Base-by-base conservation (phyloP, 2,113 vertebrate species). In the Felis catus region DNA sequence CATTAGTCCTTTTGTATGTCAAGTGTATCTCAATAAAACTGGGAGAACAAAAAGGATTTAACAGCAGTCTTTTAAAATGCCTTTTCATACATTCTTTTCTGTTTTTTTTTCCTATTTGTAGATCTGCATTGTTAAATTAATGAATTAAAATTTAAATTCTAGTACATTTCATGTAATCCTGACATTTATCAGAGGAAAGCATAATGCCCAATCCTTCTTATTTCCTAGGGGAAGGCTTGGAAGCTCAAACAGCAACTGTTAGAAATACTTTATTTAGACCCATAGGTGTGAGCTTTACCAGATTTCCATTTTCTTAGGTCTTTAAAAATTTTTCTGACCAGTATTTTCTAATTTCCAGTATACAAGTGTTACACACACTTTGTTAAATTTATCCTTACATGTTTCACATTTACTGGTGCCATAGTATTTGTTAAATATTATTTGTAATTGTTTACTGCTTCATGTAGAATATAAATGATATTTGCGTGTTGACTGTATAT, bases 181-280 rank as follows among this genome's bases (percentile, higher is more conserved):
- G 3, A 91, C 96, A 92, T 85, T 85, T 96, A 29, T 0, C 1
- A 7, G 39, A 97, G 96, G 98, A 74, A 90, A 97, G 45, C 15
- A 11, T 94, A 55, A 89, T 73, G 3, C 97, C 98, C 29, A 84
- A 58, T 0, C 94, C 99, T 33, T 98, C 95, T 93, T 98, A 98
- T 84, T 98, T 96, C 79, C 86, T 96, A 4, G 93, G 91, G n/a
- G 98, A 98, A 19, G 97, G 96, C 1, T 91, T 99, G 70, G 95
- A 98, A 98, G 55, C 58, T 31, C 94, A 55, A 14, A 29, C 97
- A 96, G 96, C 61, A 0, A 27, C 81, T 99, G 51, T 98, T 98
- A 76, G 99, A 99, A 95, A 96, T 95, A 55, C 99, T 99, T 94
- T 99, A 45, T 98, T 78, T 78, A 99, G 95, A 68, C 98, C 0